A percentile compares a stretch with the other conserved stretches of the same genome.
These are phyloP conservation scores for Capromys pilorides DNA, from an alignment of 2,797 vertebrate species.

Conservation along the genomic window DNA sequence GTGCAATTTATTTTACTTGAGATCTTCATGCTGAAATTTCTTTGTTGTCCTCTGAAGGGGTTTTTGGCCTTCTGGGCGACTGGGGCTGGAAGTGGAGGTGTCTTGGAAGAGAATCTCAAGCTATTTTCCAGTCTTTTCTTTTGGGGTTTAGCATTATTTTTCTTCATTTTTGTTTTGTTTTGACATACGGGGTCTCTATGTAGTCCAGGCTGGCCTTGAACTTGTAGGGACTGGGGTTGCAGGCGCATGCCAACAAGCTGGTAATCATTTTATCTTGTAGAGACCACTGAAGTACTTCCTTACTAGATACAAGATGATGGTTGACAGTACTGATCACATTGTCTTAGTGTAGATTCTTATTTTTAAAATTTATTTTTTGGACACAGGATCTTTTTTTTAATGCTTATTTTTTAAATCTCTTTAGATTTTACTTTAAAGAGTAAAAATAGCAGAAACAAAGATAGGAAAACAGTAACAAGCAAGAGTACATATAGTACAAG, in stretches of 20 bases:
- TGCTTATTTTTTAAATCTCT: no score
- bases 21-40: neutral
- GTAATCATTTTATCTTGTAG: neutral
- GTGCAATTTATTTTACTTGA: conserved; percentile 12
- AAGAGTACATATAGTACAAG: no score
- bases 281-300: neutral
- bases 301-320: neutral
- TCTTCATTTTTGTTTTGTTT: neutral
- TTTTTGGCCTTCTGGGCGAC: neutral
- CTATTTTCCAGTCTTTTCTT: conserved; percentile 17
- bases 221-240: neutral
- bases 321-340: neutral
- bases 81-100: neutral
- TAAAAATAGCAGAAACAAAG: no score
- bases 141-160: conserved; percentile 14
- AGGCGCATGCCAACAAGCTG: neutral
- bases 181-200: neutral
- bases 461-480: no score
- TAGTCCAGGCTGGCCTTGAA: neutral
- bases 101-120: neutral
- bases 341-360: neutral
- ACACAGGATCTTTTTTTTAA: no score
- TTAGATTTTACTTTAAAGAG: no score
- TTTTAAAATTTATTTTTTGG: no score
- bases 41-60: neutral